Percentiles rank a stretch among this genome's conserved stretches.
These are phyloP conservation scores for Eudyptes chrysolophus DNA, from an alignment of 2,113 vertebrate genomes.

Conservation along the genomic window DNA sequence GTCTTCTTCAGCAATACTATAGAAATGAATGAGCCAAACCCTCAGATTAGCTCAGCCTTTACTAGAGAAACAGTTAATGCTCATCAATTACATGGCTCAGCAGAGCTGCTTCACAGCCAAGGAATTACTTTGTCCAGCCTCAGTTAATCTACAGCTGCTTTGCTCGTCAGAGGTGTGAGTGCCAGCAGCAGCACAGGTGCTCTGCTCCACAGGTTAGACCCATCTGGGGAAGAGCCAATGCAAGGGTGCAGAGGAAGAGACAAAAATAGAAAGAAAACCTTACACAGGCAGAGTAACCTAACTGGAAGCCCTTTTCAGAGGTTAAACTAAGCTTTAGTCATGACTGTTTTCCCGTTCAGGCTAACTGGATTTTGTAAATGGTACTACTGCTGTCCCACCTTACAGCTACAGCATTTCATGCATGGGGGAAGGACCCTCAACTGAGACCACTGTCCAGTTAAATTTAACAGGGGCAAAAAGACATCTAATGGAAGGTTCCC, in stretches of 20 bases:
- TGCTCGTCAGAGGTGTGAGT: background rate
- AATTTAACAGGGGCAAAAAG: background rate
- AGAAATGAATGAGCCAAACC: background rate
- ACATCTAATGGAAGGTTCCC: background rate
- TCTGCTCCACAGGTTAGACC: fast-evolving
- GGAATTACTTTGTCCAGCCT: background rate
- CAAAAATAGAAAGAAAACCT: background rate
- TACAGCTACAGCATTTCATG: fast-evolving
- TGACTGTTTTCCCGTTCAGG: background rate
- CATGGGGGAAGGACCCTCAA: fast-evolving
- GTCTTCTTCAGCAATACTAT: background rate
- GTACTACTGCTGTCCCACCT: background rate
- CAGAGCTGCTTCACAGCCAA: background rate
- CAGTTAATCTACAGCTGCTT: background rate
- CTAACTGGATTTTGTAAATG: background rate
- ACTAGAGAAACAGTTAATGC: background rate
- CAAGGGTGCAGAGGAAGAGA: background rate
- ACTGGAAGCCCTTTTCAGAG: background rate
- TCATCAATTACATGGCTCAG: background rate
- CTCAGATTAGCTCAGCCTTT: background rate
- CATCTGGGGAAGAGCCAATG: background rate
- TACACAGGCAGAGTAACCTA: background rate
- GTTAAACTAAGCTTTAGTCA: background rate
- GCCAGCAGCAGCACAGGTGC: background rate
- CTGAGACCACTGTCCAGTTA: background rate